Evolutionary conservation across 2,113 vertebrate genomes (phyloP).

Genomic region (Equus przewalskii): DNA sequence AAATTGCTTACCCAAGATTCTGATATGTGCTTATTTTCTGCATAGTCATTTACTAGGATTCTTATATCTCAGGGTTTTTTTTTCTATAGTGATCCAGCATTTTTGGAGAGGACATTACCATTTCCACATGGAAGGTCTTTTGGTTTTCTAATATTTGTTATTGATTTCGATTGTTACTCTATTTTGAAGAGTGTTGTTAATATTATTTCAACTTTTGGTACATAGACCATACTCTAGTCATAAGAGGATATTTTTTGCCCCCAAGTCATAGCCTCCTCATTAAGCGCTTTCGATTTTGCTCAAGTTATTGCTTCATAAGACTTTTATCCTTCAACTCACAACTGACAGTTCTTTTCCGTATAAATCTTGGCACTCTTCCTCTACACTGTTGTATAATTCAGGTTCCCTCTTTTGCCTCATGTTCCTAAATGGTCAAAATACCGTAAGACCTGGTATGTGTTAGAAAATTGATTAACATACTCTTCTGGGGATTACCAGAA

Average conservation of each 20-base stretch:
- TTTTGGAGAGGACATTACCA: not conserved
- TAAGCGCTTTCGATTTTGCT: not conserved
- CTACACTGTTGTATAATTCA: not conserved
- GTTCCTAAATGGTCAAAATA: not conserved
- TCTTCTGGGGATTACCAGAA: not conserved
- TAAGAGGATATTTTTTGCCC: not conserved
- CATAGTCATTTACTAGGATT: not conserved
- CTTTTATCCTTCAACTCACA: not conserved
- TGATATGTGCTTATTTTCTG: not conserved
- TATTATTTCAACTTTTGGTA: not conserved
- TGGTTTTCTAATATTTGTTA: not conserved
- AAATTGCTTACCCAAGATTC: not conserved
- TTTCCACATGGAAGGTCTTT: not conserved
- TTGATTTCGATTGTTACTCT: not conserved
- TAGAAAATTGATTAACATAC: not conserved
- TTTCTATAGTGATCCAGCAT: not conserved
- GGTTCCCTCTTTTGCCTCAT: not conserved
- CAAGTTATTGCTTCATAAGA: not conserved
- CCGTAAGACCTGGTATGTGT: not conserved
- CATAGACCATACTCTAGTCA: not conserved
- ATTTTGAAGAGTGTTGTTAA: not conserved
- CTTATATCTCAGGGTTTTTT: not conserved
- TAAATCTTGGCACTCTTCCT: not conserved
- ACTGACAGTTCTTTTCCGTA: not conserved
- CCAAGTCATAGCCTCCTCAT: not conserved